Conservation (phyloP, 2,888 invertebrate genomes). For the Uropetala carovei region DNA sequence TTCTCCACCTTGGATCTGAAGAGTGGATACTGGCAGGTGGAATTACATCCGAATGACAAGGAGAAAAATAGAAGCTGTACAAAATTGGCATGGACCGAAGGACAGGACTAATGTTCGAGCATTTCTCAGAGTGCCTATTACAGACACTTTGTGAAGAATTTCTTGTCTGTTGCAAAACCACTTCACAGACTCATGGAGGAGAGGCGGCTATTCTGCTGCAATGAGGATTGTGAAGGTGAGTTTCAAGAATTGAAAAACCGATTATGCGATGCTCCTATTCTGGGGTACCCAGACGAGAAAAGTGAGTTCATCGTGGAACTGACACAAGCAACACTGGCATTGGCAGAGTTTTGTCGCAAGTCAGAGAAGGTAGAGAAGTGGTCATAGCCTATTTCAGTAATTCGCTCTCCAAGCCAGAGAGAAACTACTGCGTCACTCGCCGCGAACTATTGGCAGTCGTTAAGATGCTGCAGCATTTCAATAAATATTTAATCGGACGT, state of each 20-base stretch:
- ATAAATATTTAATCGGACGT: no score
- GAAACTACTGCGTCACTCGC: slow-evolving; percentile 70
- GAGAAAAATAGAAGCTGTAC: neutral
- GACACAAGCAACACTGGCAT: neutral
- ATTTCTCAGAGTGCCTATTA: no score
- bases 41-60: neutral
- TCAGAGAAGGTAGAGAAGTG: slow-evolving; percentile 68
- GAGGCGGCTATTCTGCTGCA: no score
- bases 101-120: neutral
- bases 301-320: slow-evolving; percentile 1
- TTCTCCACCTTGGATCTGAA: neutral
- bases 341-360: slow-evolving; percentile 66
- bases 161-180: no score
- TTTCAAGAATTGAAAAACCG: neutral
- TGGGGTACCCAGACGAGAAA: neutral
- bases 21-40: neutral
- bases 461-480: no score
- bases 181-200: no score
- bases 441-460: slow-evolving; percentile 70
- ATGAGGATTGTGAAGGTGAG: no score
- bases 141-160: no score
- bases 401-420: slow-evolving; percentile 68
- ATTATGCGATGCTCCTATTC: neutral
- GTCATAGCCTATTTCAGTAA: slow-evolving; percentile 70
- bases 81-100: neutral